Evolutionary conservation across 2,797 vertebrate species (phyloP), one percentile per base, ranked within the genome.

Genomic region (Danio tinwini): DNA sequence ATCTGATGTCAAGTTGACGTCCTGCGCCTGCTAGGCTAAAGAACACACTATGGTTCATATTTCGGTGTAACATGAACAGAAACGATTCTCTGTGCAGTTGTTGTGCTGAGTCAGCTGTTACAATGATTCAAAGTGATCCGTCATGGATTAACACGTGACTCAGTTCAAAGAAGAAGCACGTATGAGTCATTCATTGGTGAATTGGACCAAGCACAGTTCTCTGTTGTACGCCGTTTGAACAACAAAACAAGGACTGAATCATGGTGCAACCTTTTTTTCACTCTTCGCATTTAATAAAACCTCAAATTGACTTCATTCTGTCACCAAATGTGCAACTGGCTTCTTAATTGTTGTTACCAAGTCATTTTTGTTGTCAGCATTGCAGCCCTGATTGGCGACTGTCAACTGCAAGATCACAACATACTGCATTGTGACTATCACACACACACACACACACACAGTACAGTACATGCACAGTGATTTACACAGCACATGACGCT

Each of bases 401-500:
- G 45, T 37, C 17, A 12, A 68, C 47, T 37, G 29, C 16, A 47
- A 74, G 13, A 49, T 74, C 19, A 47, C 42, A 65, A 49, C 49
- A 53, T 42, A 47, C n/a, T 42, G 58, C 29, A 29, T 29, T 65
- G n/a, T 64, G 17, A 40, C 21, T 7, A 19, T 37, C 40, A 64
- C 74, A 68, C 63, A 50, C 75, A 62, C 55, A 70, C 44, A 5
- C n/a, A n/a, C n/a, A n/a, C 10, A 56, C 39, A 49, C 44, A 39
- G 45, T 68, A 56, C 68, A 61, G 50, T 63, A 75, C 58, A 81
- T 49, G 63, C 69, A 81, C 65, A 64, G 68, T 40, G 85, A 86
- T 82, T 87, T 49, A 53, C 72, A 73, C 75, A 72, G 8, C 73
- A 82, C 39, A 71, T 80, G 82, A 83, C 73, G 80, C 59, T 40